A percentile compares a stretch with the other conserved stretches of the same genome.
Conservation (phyloP, 2,113 vertebrate species). For the Galemys pyrenaicus region DNA sequence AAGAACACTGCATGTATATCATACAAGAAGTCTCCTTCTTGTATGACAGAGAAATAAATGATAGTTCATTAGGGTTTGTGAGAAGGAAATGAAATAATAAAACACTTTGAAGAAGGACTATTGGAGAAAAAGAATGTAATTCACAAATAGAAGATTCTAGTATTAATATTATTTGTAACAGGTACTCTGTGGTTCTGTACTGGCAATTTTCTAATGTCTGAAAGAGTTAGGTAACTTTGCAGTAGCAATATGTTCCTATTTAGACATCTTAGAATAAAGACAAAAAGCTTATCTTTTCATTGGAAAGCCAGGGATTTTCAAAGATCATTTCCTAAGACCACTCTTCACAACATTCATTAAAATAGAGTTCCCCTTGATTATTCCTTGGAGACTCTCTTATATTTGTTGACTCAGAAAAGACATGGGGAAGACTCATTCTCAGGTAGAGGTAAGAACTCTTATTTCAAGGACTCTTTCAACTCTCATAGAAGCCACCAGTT, state of each 20-base stretch:
- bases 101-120: neutral
- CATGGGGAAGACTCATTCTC: neutral
- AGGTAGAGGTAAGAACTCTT: neutral
- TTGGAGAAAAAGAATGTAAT: neutral
- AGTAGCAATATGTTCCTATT: neutral
- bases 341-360: neutral
- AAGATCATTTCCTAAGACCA: neutral
- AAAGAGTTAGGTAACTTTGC: neutral
- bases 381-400: neutral
- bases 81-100: neutral
- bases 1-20: no score
- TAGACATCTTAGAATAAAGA: neutral
- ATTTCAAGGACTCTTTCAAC: neutral
- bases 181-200: neutral
- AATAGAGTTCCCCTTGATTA: neutral
- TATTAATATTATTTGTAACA: neutral
- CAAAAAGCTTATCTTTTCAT: neutral
- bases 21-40: no score
- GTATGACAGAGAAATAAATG: no score
- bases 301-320: neutral
- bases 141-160: neutral
- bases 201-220: neutral
- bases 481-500: neutral
- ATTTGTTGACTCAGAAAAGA: neutral
- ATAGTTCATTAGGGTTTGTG: neutral